phyloP scores from a whole-genome alignment of 2,797 vertebrate species.

The Benthosema pterotum region DNA sequence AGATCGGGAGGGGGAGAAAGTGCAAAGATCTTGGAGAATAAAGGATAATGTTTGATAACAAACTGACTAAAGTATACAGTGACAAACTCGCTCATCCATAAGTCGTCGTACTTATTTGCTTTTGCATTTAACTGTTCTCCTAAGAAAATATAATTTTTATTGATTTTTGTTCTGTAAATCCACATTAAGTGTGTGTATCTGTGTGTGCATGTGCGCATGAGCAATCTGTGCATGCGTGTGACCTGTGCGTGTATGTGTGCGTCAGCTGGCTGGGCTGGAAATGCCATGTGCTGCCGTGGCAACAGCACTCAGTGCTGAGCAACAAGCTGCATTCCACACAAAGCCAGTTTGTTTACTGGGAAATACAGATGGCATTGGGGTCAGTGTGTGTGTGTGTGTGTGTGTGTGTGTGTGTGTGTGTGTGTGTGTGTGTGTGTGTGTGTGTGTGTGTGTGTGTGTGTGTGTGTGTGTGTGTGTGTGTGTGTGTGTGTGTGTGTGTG shows the following conservation, averaged over 20 bases:
- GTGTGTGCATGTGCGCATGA: constrained; percentile 15
- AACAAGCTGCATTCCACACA: constrained; percentile 48
- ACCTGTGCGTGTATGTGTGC: constrained; percentile 28
- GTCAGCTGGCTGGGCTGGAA: constrained; percentile 11
- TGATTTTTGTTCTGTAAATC: too few species aligned
- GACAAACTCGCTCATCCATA: too few species aligned
- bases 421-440: constrained; percentile 10
- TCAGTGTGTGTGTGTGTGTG: constrained; percentile 16
- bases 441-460: constrained; percentile 18
- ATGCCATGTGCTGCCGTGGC: constrained; percentile 32
- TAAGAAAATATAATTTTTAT: too few species aligned
- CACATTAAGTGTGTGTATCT: not conserved
- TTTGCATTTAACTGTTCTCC: too few species aligned
- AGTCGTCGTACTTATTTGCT: too few species aligned
- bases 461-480: constrained; percentile 8
- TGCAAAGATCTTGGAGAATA: not conserved
- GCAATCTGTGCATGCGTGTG: constrained; percentile 16
- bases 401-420: not conserved
- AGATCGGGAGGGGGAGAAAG: too few species aligned
- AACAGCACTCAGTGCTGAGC: constrained; percentile 23
- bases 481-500: too few species aligned
- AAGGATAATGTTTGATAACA: too few species aligned
- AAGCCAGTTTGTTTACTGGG: constrained; percentile 58
- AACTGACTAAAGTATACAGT: too few species aligned
- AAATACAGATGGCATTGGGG: constrained; percentile 28